phyloP scores from a whole-genome alignment of 2,113 vertebrate genomes.

The Epinephelus lanceolatus region DNA sequence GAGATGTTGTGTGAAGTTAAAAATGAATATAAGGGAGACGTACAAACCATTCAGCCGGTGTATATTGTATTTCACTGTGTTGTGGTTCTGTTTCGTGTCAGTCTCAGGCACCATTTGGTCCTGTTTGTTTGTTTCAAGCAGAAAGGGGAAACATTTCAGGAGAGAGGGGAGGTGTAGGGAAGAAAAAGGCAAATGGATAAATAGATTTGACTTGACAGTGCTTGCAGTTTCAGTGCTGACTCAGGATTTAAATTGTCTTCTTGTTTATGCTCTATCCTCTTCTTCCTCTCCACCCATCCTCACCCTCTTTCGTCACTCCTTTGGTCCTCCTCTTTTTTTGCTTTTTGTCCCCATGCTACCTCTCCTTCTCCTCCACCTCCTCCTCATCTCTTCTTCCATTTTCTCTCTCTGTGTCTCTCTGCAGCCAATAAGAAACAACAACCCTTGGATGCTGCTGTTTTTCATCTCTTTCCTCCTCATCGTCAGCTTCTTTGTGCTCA shows the following conservation, averaged over 20 bases:
- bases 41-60: slow-evolving; percentile 7
- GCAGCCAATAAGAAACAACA: slow-evolving; percentile 93
- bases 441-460: slow-evolving; percentile 97
- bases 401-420: slow-evolving; percentile 12
- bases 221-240: slow-evolving; percentile 73
- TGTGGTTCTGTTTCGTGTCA: slow-evolving; percentile 42
- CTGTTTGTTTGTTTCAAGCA: slow-evolving; percentile 48
- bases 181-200: slow-evolving; percentile 58
- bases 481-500: slow-evolving; percentile 97
- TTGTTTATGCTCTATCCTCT: slow-evolving; percentile 61
- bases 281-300: slow-evolving; percentile 38
- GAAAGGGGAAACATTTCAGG: slow-evolving; percentile 48
- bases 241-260: slow-evolving; percentile 75
- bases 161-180: slow-evolving; percentile 33
- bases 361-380: neutral
- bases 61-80: slow-evolving; percentile 31
- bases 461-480: slow-evolving; percentile 98
- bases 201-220: slow-evolving; percentile 73
- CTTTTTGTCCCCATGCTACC: slow-evolving; percentile 28
- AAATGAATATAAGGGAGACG: neutral
- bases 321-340: slow-evolving; percentile 22
- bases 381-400: neutral
- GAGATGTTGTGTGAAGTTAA: neutral
- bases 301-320: slow-evolving; percentile 30
- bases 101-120: slow-evolving; percentile 41